Percentiles rank a stretch among this genome's conserved stretches.
Conservation (phyloP, 2,113 vertebrate genomes). For the Phalacrocorax carbo region DNA sequence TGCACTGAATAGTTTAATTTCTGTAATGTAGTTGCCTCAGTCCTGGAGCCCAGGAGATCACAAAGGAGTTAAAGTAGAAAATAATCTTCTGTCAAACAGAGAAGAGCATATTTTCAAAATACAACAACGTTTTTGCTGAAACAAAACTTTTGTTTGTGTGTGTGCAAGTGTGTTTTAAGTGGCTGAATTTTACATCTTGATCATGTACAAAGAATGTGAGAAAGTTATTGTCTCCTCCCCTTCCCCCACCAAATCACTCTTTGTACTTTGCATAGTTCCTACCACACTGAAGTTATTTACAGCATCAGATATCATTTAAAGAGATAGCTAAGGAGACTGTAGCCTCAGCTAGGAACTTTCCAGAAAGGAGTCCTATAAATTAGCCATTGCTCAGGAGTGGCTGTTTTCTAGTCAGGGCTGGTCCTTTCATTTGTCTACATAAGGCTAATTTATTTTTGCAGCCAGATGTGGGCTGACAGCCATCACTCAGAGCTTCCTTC, state of each 20-base stretch:
- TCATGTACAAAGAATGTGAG: slow-evolving; percentile 50
- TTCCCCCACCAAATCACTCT: slow-evolving; percentile 40
- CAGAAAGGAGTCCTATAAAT: slow-evolving; percentile 81
- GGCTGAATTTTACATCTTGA: slow-evolving; percentile 55
- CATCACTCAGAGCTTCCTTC: slow-evolving; percentile 90
- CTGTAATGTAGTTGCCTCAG: neutral
- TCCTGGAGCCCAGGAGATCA: neutral
- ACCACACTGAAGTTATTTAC: slow-evolving; percentile 73
- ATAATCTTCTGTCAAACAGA: neutral
- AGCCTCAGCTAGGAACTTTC: slow-evolving; percentile 80
- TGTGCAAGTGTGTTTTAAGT: neutral
- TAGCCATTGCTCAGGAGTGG: slow-evolving; percentile 77
- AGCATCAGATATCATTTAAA: slow-evolving; percentile 77
- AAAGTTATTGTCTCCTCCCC: slow-evolving; percentile 60
- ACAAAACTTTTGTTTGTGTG: neutral
- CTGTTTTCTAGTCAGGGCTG: slow-evolving; percentile 76
- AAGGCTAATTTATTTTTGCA: slow-evolving; percentile 98
- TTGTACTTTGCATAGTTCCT: slow-evolving; percentile 55
- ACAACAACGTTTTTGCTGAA: slow-evolving; percentile 15
- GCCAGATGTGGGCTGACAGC: slow-evolving; percentile 98
- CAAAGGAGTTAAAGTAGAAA: slow-evolving; percentile 35
- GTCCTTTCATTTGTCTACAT: slow-evolving; percentile 97
- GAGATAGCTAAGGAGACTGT: slow-evolving; percentile 73
- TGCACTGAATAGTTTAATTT: slow-evolving; percentile 33
- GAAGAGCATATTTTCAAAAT: slow-evolving; percentile 38